Evolutionary conservation across 2,797 vertebrate species (phyloP).

Genomic region (Trachops cirrhosus): DNA sequence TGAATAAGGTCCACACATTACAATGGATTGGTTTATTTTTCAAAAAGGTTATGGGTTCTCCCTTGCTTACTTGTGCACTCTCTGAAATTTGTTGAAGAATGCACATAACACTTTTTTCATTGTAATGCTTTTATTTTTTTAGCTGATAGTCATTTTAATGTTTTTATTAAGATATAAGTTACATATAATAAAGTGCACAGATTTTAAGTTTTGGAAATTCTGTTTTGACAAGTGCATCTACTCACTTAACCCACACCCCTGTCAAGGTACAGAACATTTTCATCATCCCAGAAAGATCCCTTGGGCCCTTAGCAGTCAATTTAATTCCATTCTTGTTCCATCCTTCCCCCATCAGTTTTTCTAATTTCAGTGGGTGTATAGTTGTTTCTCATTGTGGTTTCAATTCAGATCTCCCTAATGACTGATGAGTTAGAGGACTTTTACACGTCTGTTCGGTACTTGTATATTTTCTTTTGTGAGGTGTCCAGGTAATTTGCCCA

Average conservation of each 20-base stretch:
- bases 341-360: background rate
- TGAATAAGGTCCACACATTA: background rate
- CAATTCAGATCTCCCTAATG: background rate
- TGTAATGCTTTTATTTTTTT: background rate
- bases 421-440: background rate
- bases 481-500: background rate
- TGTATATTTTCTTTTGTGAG: background rate
- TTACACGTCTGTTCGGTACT: background rate
- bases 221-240: background rate
- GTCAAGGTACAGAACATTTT: background rate
- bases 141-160: background rate
- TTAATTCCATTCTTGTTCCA: background rate
- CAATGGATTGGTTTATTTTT: background rate
- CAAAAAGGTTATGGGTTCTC: background rate
- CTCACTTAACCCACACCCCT: background rate
- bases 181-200: background rate
- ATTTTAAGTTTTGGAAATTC: background rate
- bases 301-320: background rate
- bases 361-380: background rate
- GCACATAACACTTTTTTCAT: background rate
- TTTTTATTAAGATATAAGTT: background rate
- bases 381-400: background rate
- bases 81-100: slow-evolving; percentile 1
- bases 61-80: background rate
- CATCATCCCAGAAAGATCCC: background rate